Base-by-base conservation (phyloP, 2,888 invertebrate genomes). In the Drosophila mulleri region DNA sequence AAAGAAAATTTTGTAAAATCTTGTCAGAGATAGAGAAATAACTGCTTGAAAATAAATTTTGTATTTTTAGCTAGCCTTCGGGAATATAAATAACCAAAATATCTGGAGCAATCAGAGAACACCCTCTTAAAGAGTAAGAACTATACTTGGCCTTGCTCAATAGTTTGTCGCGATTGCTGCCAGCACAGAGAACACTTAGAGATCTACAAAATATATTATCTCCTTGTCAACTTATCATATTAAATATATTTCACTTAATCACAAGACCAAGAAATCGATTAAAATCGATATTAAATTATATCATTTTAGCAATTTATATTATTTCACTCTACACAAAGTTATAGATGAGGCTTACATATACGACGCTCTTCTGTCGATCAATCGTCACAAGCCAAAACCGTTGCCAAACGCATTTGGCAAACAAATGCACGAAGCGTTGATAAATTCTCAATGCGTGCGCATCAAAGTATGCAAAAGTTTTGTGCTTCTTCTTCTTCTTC, bases 381-480 rank as follows among this genome's bases (percentile, higher is more conserved):
- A 53, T 54, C 7, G 18, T 12, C 26, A 47, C 52, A 8, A 59
- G 37, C 20, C 60, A 71, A 80, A 62, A 59, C 48, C 47, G 45
- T 32, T 63, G 60, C 58, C 66, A 72, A 84, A 78, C 67, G 76
- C 66, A 73, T 76, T 81, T 73, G 64, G 44, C 72, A 74, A 80
- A 72, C 70, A 68, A 61, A 61, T 60, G 61, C 64, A 59, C 64
- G 16, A 35, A 37, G 61, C 59, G 66, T 50, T 67, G 67, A 80
- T 67, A 78, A 71, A 84, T 76, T 71, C 74, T 72, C 75, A 72
- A 70, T 80, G 70, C 67, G 67, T 75, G 76, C 78, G 73, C 80
- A 65, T 26, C 76, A 86, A 77, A 83, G 78, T 78, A 78, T 84
- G 78, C 81, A 59, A 72, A 65, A 72, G 67, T 76, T 69, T 82